Percentiles rank a stretch among this genome's conserved stretches.
phyloP scores from a whole-genome alignment of 2,888 invertebrate species.

The Ariolimax columbianus region DNA sequence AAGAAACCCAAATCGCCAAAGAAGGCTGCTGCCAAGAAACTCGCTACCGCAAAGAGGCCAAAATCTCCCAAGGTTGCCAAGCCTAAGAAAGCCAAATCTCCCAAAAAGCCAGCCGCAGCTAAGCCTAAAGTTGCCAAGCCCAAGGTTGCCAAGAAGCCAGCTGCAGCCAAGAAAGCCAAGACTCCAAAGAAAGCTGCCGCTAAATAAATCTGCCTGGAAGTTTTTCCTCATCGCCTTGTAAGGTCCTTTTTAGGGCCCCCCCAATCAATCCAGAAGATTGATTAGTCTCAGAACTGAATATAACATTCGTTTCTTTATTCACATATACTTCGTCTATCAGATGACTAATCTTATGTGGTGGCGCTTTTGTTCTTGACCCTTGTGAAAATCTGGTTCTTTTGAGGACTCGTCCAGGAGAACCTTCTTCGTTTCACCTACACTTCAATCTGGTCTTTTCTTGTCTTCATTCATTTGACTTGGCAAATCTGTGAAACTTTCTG shows the following conservation, averaged over 20 bases:
- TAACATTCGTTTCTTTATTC: no score
- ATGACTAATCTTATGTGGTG: no score
- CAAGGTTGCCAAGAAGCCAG: slow-evolving; percentile 50
- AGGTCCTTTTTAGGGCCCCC: slow-evolving; percentile 53
- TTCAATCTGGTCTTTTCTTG: no score
- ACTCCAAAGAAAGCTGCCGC: slow-evolving; percentile 27
- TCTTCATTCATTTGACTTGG: no score
- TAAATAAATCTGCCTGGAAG: background rate
- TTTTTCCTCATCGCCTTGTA: background rate
- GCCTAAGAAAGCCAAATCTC: slow-evolving; percentile 19
- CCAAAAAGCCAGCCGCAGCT: slow-evolving; percentile 9
- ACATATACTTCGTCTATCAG: no score
- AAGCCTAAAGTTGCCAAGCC: slow-evolving; percentile 26
- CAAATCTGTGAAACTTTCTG: no score
- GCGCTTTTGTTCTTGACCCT: no score
- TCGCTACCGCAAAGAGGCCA: slow-evolving; percentile 49
- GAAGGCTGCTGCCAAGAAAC: slow-evolving; percentile 46
- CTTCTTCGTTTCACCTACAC: no score
- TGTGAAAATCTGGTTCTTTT: no score
- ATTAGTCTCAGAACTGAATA: background rate
- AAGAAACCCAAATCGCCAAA: slow-evolving; percentile 47
- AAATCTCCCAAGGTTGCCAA: slow-evolving; percentile 34
- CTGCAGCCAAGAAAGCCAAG: slow-evolving; percentile 49
- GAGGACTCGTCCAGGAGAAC: no score
- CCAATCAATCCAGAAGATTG: slow-evolving; percentile 27